phyloP scores from a whole-genome alignment of 2,888 invertebrate genomes.

The Ichneumon xanthorius region DNA sequence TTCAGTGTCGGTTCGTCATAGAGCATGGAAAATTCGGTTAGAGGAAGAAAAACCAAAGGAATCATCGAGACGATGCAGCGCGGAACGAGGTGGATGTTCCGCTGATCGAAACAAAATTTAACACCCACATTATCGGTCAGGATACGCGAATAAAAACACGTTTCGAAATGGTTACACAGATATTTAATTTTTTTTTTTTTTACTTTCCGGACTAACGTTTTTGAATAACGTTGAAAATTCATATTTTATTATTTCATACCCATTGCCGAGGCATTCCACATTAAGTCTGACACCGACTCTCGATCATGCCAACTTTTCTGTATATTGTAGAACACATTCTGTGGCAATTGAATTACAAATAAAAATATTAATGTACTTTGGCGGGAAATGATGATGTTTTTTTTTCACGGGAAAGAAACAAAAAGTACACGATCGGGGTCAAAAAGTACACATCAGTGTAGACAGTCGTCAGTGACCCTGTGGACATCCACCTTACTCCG shows the following conservation, averaged over 20 bases:
- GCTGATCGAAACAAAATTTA: not conserved
- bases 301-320: not conserved
- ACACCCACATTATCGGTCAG: not conserved
- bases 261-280: not conserved
- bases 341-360: no score
- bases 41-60: conserved; percentile 32
- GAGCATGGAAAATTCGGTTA: conserved; percentile 19
- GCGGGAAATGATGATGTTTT: not conserved
- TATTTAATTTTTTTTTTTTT: not conserved
- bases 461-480: not conserved
- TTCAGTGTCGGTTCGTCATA: conserved; percentile 31
- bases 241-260: not conserved
- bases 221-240: not conserved
- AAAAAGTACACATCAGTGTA: not conserved
- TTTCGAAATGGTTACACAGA: not conserved
- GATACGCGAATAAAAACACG: not conserved
- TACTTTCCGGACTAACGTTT: not conserved
- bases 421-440: not conserved
- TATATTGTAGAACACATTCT: not conserved
- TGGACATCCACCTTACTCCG: not conserved
- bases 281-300: not conserved
- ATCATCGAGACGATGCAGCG: conserved; percentile 19
- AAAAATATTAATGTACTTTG: no score
- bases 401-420: not conserved
- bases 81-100: conserved; percentile 20